Base-by-base conservation (phyloP, 2,888 invertebrate genomes). In the Hydrotaea diabolus region DNA sequence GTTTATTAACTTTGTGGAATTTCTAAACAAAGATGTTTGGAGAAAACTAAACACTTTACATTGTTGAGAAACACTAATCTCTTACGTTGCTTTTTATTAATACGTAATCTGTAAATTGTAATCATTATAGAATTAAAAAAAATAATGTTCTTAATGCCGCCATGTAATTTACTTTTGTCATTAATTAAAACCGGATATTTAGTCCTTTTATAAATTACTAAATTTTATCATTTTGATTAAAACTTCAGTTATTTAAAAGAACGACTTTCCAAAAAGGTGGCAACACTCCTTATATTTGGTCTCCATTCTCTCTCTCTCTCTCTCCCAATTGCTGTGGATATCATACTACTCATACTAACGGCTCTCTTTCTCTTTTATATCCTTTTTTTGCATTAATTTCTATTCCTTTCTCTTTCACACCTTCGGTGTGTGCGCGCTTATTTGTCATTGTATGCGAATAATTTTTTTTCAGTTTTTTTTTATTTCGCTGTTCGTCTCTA, bases 381-480 rank as follows among this genome's bases (percentile, higher is more conserved):
- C 43, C 23, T 21, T 59, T 59, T 23, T 15, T 21, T 55, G 36
- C 64, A 36, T 64, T 23, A 8, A 3, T 3, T 66, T n/a, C 13
- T 13, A 66, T 66, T 43, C 21, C 36, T 9, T 43, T 39, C 21
- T 59, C 21, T 59, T 59, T 26, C 26, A 26, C 23, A 43, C 66
- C 17, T 66, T 4, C 8, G 13, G 19, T 17, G 39, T 66, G n/a
- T n/a, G n/a, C n/a, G n/a, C n/a, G n/a, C n/a, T n/a, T n/a, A 26
- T 13, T 36, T 64, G 7, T 36, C 15, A 31, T 36, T 64, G 11
- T 39, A 43, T 66, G 49, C 77, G 74, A 82, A 79, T 78, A 75
- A 80, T 72, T 39, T 84, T 69, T 13, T 84, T 66, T 55, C 46
- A 8, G 31, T 77, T 64, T 74, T 13, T 69, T 66, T 74, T 57